Conservation (phyloP, 1,140 invertebrate genomes). For the Atta cephalotes region DNA sequence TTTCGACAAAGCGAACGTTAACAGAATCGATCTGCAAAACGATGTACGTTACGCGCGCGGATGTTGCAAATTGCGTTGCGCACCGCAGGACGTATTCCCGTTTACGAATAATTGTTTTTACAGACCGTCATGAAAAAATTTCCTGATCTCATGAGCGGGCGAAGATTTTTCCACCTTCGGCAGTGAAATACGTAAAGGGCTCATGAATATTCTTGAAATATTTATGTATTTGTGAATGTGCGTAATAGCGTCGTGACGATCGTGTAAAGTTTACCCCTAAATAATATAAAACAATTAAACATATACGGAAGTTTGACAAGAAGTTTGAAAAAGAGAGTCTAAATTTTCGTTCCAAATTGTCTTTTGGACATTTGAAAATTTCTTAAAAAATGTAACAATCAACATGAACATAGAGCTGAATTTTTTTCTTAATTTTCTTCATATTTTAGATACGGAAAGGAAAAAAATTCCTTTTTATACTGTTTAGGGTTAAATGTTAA, state of each 20-base stretch:
- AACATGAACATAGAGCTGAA: background rate
- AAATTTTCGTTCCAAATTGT: background rate
- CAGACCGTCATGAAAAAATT: slow-evolving; percentile 5
- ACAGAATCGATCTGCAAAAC: slow-evolving; percentile 6
- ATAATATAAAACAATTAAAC: background rate
- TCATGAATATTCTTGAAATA: background rate
- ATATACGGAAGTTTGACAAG: background rate
- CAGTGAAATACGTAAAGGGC: background rate
- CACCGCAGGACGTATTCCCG: background rate
- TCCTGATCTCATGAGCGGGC: slow-evolving; percentile 33
- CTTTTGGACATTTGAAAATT: background rate
- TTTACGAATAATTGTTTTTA: slow-evolving; percentile 23
- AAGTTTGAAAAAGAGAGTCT: background rate
- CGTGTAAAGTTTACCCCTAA: background rate
- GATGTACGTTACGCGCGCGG: background rate
- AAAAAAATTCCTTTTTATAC: slow-evolving; percentile 11
- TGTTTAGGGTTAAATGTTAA: slow-evolving; percentile 20
- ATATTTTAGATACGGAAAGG: background rate
- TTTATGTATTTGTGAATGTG: background rate
- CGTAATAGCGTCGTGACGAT: background rate
- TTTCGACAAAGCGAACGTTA: slow-evolving; percentile 28
- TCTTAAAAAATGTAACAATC: background rate
- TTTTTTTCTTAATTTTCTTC: background rate
- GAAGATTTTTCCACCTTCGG: background rate
- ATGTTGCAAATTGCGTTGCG: slow-evolving; percentile 10